These are phyloP conservation scores for Gobius niger DNA, from an alignment of 2,113 vertebrate species.

Conservation along the genomic window DNA sequence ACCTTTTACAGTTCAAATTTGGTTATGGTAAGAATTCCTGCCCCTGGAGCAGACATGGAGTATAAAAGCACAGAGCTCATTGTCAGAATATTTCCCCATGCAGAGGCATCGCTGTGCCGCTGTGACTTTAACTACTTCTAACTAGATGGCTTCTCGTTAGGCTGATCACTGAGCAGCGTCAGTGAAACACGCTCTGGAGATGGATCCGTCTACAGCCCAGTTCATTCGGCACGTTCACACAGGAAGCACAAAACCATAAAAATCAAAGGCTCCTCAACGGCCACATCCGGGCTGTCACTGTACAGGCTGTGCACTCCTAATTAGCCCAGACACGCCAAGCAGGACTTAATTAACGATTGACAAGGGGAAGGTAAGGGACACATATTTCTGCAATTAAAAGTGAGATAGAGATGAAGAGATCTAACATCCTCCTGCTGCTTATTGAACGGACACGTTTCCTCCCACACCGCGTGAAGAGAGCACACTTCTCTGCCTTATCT, in stretches of 20 bases:
- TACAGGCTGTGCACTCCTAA: slow-evolving; percentile 7
- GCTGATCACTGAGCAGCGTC: not conserved
- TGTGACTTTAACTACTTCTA: slow-evolving; percentile 7
- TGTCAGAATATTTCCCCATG: not conserved
- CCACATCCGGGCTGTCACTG: slow-evolving; percentile 9
- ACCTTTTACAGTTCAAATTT: not conserved
- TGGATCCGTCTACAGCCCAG: slow-evolving; percentile 9
- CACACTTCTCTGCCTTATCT: not conserved
- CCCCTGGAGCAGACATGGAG: not conserved
- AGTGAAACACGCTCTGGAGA: slow-evolving; percentile 8
- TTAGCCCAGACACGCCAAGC: slow-evolving; percentile 8
- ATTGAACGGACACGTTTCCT: not conserved
- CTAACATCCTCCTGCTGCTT: not conserved
- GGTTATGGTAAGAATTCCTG: too few relatives aligned
- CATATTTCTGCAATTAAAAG: not conserved
- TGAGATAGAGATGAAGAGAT: slow-evolving; percentile 5
- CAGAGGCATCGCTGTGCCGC: not conserved
- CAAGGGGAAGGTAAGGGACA: slow-evolving; percentile 9
- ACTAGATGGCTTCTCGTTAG: slow-evolving; percentile 3
- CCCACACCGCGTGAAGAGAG: not conserved
- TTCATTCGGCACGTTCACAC: not conserved
- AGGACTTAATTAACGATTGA: slow-evolving; percentile 9
- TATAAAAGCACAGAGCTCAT: not conserved
- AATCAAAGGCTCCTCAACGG: slow-evolving; percentile 9
- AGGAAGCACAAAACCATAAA: slow-evolving; percentile 3